These are phyloP conservation scores for Ammodytes marinus DNA, from an alignment of 2,113 vertebrate species.

Conservation along the genomic window DNA sequence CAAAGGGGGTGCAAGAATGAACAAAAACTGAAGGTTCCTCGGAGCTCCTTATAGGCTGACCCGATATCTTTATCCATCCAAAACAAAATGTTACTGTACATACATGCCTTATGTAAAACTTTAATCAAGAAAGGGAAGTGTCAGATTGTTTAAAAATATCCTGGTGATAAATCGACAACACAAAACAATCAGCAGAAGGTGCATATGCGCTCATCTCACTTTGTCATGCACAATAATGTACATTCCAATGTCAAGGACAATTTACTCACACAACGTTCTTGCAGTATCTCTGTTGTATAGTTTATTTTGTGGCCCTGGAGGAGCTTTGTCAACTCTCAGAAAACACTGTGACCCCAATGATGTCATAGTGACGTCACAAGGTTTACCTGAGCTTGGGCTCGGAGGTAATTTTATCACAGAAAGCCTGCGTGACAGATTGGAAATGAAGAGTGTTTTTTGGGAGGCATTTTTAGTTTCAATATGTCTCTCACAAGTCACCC, in stretches of 20 bases:
- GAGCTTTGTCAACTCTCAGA: conserved; percentile 23
- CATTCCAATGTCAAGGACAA: neutral
- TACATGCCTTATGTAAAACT: neutral
- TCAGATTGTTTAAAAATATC: neutral
- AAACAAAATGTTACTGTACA: neutral
- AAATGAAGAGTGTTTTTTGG: no score
- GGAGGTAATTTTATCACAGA: neutral
- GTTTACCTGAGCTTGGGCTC: neutral
- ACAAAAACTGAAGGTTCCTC: no score
- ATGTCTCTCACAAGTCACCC: neutral
- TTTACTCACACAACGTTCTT: no score
- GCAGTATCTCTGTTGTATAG: no score
- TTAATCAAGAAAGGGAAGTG: neutral
- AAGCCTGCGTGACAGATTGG: neutral
- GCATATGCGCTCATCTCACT: conserved; percentile 21
- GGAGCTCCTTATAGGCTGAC: neutral
- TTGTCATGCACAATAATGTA: neutral
- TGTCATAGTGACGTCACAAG: neutral
- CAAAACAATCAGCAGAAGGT: conserved; percentile 10
- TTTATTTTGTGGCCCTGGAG: neutral
- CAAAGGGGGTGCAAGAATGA: no score
- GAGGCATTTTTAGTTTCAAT: neutral
- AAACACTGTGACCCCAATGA: conserved; percentile 15
- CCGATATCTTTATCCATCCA: neutral
- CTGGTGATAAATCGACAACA: no score